Base-by-base conservation (phyloP, 2,797 vertebrate genomes). In the Typhlichthys eigenmanni region DNA sequence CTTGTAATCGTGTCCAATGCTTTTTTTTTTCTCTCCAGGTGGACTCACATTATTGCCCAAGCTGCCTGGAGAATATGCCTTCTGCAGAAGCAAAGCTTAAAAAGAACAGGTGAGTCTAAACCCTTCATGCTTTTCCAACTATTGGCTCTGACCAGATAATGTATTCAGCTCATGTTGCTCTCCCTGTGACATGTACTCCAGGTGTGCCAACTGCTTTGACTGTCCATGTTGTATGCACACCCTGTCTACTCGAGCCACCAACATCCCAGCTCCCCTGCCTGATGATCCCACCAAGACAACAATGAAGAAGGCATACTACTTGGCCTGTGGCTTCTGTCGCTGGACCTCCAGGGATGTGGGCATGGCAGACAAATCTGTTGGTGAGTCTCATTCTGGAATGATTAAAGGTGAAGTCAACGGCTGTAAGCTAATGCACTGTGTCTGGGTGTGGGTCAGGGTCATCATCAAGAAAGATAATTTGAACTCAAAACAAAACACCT, bases 181-280 rank as follows among this genome's bases (percentile, higher is more conserved):
- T 62, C 24, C 24, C 24, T 29, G 24, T 29, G 24, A 29, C 24
- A 49, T 62, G 11, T 76, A 13, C 14, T 71, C 13, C 63, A 99
- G 98, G 67, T 99, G 98, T 83, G 97, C 97, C 2, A 99, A 99
- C 79, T 99, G 98, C 86, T 99, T 99, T 53, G 98, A 99, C 88
- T 99, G 98, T 75, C 97, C 98, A 0, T 98, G 97, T 75, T 99
- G 98, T 85, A 98, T 98, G 96, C 97, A 99, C 79, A 99, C 98
- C 0, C 93, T 99, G 34, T 99, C 98, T 13, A 98, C 96, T 1
- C 94, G 97, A 2, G 96, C 98, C 69, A 99, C 97, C 0, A 98
- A 95, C 85, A 96, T 99, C 81, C 96, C 96, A 2, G 94, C 96
- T 19, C 97, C 96, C 0, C 91, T 98, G 64, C 96, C 96, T 0